Evolutionary conservation across 1,140 invertebrate species (phyloP).

Genomic region (Caenorhabditis briggsae): DNA sequence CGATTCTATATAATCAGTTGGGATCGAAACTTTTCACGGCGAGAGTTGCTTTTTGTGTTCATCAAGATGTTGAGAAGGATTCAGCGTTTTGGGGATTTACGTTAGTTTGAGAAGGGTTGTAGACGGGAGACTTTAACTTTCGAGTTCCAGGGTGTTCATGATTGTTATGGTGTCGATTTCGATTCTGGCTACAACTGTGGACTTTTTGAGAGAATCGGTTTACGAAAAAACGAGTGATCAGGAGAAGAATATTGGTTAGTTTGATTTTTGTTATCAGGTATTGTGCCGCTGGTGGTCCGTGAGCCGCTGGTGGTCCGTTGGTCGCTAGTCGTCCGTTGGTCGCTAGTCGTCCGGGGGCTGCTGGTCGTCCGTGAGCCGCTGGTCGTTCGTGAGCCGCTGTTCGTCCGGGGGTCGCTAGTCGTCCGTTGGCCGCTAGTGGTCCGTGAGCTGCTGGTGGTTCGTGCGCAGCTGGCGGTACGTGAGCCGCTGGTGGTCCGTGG

Average conservation of each 20-base stretch:
- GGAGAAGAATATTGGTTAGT: background rate
- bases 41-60: background rate
- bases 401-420: no score
- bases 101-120: background rate
- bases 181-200: background rate
- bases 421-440: no score
- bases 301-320: no score
- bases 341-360: no score
- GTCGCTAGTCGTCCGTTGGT: no score
- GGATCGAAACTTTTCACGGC: conserved; percentile 35
- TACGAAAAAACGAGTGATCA: background rate
- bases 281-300: no score
- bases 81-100: conserved; percentile 34
- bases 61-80: conserved; percentile 6
- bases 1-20: conserved; percentile 12
- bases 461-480: no score
- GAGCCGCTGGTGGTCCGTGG: no score
- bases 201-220: background rate
- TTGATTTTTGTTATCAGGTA: background rate
- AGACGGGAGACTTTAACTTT: background rate
- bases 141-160: background rate
- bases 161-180: background rate
- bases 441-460: no score
- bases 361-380: no score
- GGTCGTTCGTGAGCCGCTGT: no score